Evolutionary conservation across 35 echinoderm and acorn worm genomes (phyloP).

Genomic region (Eucidaris tribuloides): DNA sequence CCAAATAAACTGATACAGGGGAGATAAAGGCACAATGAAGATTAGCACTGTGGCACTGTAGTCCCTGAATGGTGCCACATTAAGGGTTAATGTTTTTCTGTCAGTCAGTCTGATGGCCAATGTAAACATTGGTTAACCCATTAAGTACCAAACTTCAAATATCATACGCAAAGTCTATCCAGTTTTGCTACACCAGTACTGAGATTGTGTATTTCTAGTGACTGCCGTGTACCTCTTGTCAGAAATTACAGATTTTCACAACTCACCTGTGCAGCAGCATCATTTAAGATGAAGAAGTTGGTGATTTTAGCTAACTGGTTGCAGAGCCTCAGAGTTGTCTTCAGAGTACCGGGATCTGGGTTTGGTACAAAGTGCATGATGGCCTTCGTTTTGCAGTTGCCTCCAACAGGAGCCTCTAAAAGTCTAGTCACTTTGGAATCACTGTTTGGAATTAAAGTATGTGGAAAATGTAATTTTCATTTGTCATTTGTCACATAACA

Average conservation of each 20-base stretch:
- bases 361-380: slow-evolving; percentile 75
- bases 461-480: background rate
- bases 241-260: background rate
- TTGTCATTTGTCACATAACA: background rate
- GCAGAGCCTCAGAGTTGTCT: slow-evolving; percentile 45
- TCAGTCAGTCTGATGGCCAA: no score
- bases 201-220: no score
- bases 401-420: slow-evolving; percentile 64
- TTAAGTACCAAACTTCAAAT: no score
- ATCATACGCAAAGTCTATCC: no score
- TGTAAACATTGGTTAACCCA: no score
- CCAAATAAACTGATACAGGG: no score
- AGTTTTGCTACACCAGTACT: no score
- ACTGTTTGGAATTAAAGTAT: slow-evolving; percentile 24
- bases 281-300: slow-evolving; percentile 81
- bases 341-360: slow-evolving; percentile 12
- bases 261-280: slow-evolving; percentile 65
- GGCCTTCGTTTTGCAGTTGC: slow-evolving; percentile 85
- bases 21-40: no score
- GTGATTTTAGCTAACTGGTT: slow-evolving; percentile 26
- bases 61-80: no score
- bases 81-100: no score
- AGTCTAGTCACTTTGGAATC: slow-evolving; percentile 72
- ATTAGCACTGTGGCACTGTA: no score
- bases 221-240: background rate